phyloP scores from a whole-genome alignment of 2,888 invertebrate species.

The Tinea semifulvella region DNA sequence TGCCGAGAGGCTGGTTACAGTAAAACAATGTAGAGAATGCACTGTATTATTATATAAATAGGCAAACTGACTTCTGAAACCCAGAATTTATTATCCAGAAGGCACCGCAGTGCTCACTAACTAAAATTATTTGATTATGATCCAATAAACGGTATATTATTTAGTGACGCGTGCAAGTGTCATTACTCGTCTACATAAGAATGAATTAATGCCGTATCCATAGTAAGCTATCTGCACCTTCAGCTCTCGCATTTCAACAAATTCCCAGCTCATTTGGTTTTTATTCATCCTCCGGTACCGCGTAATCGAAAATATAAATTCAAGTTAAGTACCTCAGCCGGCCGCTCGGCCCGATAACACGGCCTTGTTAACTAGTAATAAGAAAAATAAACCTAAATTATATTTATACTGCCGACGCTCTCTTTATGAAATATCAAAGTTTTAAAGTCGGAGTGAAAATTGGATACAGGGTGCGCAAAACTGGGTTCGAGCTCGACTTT shows the following conservation, averaged over 20 bases:
- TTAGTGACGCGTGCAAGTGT: too few relatives aligned
- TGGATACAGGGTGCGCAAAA: conserved; percentile 17
- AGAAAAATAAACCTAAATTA: conserved; percentile 59
- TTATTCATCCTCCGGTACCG: conserved; percentile 52
- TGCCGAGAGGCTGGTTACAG: too few relatives aligned
- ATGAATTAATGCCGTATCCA: too few relatives aligned
- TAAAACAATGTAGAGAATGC: too few relatives aligned
- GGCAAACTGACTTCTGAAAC: too few relatives aligned
- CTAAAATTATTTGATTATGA: too few relatives aligned
- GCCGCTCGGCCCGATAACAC: conserved; percentile 48
- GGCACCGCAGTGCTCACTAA: too few relatives aligned
- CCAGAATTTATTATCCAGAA: too few relatives aligned
- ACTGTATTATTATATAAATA: too few relatives aligned
- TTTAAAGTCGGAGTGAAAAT: conserved; percentile 25
- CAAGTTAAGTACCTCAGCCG: conserved; percentile 47
- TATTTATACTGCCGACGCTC: conserved; percentile 28
- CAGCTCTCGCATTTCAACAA: conserved; percentile 52
- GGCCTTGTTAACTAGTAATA: conserved; percentile 57
- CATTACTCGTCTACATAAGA: too few relatives aligned
- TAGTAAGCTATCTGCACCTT: conserved; percentile 23
- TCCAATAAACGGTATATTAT: too few relatives aligned
- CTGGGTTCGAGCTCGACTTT: not conserved
- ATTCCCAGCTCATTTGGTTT: conserved; percentile 64
- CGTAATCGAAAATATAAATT: conserved; percentile 66
- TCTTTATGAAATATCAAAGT: conserved; percentile 52